Conservation (phyloP, 2,888 invertebrate species). For the Neoascia interrupta region DNA sequence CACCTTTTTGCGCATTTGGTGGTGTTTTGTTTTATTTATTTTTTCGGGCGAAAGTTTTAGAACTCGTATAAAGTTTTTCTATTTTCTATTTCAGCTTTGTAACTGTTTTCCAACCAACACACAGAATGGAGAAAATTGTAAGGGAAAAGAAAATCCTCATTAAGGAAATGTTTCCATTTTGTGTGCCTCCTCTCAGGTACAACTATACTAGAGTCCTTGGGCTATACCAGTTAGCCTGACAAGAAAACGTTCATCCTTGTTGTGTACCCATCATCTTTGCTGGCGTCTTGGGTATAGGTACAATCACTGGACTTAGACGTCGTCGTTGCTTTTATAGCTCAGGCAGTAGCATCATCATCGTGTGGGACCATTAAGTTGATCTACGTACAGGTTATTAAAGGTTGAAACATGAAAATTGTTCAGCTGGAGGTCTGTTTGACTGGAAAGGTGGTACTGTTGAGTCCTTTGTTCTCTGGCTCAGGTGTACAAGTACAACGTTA, state of each 20-base stretch:
- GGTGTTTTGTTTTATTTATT: background rate
- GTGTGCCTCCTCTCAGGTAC: constrained; percentile 32
- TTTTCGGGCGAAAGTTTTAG: constrained; percentile 15
- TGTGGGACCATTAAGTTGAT: constrained; percentile 65
- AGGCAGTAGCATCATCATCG: constrained; percentile 37
- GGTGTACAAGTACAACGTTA: constrained; percentile 60
- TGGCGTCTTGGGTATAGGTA: background rate
- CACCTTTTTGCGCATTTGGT: background rate
- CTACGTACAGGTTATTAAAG: constrained; percentile 66
- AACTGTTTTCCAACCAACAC: constrained; percentile 26
- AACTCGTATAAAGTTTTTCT: constrained; percentile 21
- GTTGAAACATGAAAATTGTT: constrained; percentile 68
- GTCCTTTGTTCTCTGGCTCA: constrained; percentile 51
- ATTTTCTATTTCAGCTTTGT: constrained; percentile 6
- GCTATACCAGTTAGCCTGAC: constrained; percentile 49
- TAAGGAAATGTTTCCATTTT: constrained; percentile 63
- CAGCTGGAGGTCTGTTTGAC: constrained; percentile 40
- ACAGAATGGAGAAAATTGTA: background rate
- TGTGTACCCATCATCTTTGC: constrained; percentile 19
- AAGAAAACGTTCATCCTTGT: constrained; percentile 43
- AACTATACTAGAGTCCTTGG: constrained; percentile 61
- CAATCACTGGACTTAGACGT: constrained; percentile 34
- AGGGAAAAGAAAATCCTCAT: constrained; percentile 58
- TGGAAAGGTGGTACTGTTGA: constrained; percentile 15
- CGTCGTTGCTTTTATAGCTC: background rate